Conservation (phyloP, 2,888 invertebrate genomes). For the Thera britannica region DNA sequence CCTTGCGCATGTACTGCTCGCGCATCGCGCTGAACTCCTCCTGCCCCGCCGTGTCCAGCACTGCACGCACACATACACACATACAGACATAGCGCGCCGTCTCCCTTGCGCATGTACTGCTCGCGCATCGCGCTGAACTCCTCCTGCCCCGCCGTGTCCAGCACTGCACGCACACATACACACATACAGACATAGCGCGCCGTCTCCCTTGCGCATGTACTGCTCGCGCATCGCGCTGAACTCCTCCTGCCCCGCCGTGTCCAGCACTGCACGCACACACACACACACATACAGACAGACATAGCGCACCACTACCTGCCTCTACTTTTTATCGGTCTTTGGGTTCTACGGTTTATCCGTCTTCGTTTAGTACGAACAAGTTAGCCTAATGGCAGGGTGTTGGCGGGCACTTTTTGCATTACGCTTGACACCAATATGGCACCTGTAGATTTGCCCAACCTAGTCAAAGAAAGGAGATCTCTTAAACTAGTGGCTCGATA, state of each 20-base stretch:
- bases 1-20: slow-evolving; percentile 96
- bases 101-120: slow-evolving; percentile 96
- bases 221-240: slow-evolving; percentile 98
- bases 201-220: slow-evolving; percentile 97
- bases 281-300: too few species aligned
- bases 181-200: slow-evolving; percentile 54
- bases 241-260: slow-evolving; percentile 98
- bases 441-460: too few species aligned
- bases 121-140: slow-evolving; percentile 90
- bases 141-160: slow-evolving; percentile 95
- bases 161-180: slow-evolving; percentile 82
- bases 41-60: slow-evolving; percentile 97
- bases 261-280: slow-evolving; percentile 87
- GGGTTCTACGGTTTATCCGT: too few species aligned
- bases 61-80: slow-evolving; percentile 71
- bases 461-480: too few species aligned
- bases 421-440: too few species aligned
- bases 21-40: slow-evolving; percentile 98
- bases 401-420: too few species aligned
- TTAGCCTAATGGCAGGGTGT: too few species aligned
- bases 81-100: slow-evolving; percentile 55
- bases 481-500: too few species aligned
- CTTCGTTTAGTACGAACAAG: too few species aligned
- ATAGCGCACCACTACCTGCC: too few species aligned
- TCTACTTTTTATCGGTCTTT: too few species aligned